Base-by-base conservation (phyloP, 37 sponge, comb jelly and placozoan genomes). In the Aphrocallistes beatrix region DNA sequence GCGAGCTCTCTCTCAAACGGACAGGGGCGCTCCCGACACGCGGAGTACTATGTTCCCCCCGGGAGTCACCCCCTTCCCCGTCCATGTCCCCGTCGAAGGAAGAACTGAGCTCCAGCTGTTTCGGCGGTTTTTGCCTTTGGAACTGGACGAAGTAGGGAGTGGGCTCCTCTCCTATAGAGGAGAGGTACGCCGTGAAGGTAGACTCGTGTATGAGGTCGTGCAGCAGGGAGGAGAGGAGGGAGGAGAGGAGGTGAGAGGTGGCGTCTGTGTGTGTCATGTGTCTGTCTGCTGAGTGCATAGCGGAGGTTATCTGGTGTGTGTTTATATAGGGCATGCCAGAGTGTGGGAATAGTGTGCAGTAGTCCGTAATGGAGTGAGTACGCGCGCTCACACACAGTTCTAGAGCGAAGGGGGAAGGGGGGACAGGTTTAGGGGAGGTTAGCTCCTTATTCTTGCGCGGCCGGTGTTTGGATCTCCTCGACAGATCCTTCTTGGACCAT, bases 81-180 rank as follows among this genome's bases (percentile, higher is more conserved):
- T 19, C 28, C 17, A 47, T 47, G 17, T 13, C 13, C 13, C 17
- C 49, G 13, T 47, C 17, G 17, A 6, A 3, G 3, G 3, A 8
- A 60, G 75, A 60, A 3, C 8, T 13, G n/a, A 60, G 8, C 21
- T 60, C 34, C 8, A 28, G 8, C 8, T 3, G 25, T n/a, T n/a
- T n/a, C n/a, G n/a, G n/a, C n/a, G n/a, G n/a, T n/a, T n/a, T n/a
- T 21, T 13, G 75, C 75, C n/a, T 3, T 13, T 60, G 75, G 81
- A 93, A 92, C 85, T 96, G 96, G 42, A 48, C 36, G 81, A 94
- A 94, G 84, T 88, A 97, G n/a, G 94, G 94, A 0, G 94, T 81
- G 0, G 93, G 92, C 82, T 97, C 97, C 16, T 90, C 51, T 34
- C 40, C 83, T 0, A 97, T 51, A 17, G 84, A 82, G 45, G 81